Conservation (phyloP, 2,888 invertebrate species). For the Ditylenchus weischeri region DNA sequence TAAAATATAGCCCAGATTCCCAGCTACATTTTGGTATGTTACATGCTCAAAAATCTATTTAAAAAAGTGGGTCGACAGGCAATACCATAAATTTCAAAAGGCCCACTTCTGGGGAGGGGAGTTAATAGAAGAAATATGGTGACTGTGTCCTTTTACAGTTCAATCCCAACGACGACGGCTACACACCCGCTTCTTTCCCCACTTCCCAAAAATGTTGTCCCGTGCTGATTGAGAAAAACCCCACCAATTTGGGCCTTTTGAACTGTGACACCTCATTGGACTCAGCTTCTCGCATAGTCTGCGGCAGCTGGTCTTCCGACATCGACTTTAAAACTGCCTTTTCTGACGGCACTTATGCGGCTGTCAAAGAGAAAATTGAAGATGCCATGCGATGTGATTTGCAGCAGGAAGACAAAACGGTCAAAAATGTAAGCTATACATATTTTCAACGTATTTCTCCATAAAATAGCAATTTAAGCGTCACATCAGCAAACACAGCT, state of each 20-base stretch:
- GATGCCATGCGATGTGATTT: constrained; percentile 37
- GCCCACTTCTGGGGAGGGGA: no score
- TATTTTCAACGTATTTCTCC: neutral
- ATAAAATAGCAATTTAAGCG: no score
- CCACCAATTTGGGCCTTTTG: constrained; percentile 20
- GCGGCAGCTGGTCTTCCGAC: constrained; percentile 49
- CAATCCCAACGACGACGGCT: constrained; percentile 27
- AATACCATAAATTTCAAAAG: no score
- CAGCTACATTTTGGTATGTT: no score
- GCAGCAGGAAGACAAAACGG: neutral
- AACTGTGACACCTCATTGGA: constrained; percentile 29
- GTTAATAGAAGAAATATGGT: no score
- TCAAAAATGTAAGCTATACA: neutral
- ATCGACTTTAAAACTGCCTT: constrained; percentile 27
- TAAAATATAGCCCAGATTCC: no score
- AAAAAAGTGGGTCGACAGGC: no score
- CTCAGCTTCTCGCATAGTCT: constrained; percentile 38
- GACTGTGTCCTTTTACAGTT: constrained; percentile 15
- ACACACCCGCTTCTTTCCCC: constrained; percentile 4
- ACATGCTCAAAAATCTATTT: no score
- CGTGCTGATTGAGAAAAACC: constrained; percentile 43
- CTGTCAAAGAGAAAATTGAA: constrained; percentile 40
- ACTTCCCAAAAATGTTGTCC: constrained; percentile 38
- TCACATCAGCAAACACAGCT: neutral
- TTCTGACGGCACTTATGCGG: constrained; percentile 22